Conservation (phyloP, 2,113 vertebrate genomes). For the Apteryx owenii region DNA sequence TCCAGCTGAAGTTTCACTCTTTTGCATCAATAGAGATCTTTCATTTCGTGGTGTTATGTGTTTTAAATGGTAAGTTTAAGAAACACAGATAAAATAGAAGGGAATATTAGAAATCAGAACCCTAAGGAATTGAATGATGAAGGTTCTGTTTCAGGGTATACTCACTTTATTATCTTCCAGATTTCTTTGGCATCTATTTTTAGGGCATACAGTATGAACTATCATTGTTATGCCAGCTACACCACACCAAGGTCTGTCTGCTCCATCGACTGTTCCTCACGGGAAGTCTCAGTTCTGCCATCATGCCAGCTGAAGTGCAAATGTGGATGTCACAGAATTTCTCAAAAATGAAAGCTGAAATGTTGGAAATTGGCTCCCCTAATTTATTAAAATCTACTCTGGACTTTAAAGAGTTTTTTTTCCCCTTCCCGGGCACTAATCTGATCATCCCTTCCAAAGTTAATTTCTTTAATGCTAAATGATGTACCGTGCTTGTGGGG, state of each 20-base stretch:
- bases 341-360: neutral
- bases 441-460: neutral
- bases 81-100: neutral
- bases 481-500: neutral
- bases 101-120: neutral
- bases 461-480: neutral
- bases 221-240: neutral
- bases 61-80: neutral
- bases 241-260: neutral
- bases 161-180: neutral
- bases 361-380: neutral
- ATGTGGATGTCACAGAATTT: neutral
- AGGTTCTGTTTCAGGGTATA: neutral
- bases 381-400: neutral
- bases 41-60: neutral
- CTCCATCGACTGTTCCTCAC: neutral
- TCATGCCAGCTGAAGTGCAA: neutral
- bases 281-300: neutral
- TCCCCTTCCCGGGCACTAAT: neutral
- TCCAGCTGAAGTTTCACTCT: neutral
- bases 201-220: neutral
- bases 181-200: neutral
- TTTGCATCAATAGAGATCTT: neutral
- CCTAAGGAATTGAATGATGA: neutral
- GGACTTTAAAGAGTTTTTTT: neutral